phyloP scores from a whole-genome alignment of 2,797 vertebrate genomes.

The Bryconaethiops microstoma region DNA sequence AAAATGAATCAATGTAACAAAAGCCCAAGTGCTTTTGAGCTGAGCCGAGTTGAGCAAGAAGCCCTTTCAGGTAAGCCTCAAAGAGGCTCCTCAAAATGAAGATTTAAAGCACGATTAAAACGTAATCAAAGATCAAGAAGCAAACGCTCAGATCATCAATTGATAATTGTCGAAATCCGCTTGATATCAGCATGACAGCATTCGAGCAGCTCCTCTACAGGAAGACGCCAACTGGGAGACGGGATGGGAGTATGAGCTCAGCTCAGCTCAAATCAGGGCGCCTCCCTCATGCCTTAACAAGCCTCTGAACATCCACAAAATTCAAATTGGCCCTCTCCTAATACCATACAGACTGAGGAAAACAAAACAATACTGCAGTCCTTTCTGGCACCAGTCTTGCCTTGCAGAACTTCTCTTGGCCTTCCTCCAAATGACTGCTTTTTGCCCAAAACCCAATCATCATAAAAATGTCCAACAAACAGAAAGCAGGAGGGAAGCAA shows the following conservation, averaged over 20 bases:
- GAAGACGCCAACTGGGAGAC: conserved; percentile 39
- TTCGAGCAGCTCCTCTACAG: neutral
- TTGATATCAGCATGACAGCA: conserved; percentile 20
- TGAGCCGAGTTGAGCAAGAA: conserved; percentile 15
- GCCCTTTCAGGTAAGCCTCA: conserved; percentile 45
- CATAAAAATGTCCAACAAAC: conserved; percentile 59
- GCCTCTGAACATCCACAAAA: conserved; percentile 48
- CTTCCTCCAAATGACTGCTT: conserved; percentile 60
- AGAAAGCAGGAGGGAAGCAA: conserved; percentile 48
- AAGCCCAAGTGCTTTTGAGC: conserved; percentile 45
- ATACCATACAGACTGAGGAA: conserved; percentile 64
- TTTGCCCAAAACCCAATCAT: conserved; percentile 57
- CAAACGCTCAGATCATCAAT: conserved; percentile 55
- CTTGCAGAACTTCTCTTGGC: conserved; percentile 56
- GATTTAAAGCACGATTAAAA: conserved; percentile 59
- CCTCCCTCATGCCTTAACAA: conserved; percentile 61
- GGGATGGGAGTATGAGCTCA: conserved; percentile 40
- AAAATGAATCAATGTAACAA: conserved; percentile 41
- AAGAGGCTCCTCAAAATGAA: conserved; percentile 48
- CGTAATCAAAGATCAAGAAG: conserved; percentile 58
- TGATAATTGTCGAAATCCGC: conserved; percentile 49
- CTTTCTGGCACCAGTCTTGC: conserved; percentile 51
- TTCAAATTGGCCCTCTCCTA: conserved; percentile 58
- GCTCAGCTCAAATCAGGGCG: conserved; percentile 64
- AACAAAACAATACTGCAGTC: conserved; percentile 60